A percentile compares a stretch with the other conserved stretches of the same genome.
These are phyloP conservation scores for Drosophila tanythrix DNA, from an alignment of 2,888 invertebrate genomes.

Conservation along the genomic window DNA sequence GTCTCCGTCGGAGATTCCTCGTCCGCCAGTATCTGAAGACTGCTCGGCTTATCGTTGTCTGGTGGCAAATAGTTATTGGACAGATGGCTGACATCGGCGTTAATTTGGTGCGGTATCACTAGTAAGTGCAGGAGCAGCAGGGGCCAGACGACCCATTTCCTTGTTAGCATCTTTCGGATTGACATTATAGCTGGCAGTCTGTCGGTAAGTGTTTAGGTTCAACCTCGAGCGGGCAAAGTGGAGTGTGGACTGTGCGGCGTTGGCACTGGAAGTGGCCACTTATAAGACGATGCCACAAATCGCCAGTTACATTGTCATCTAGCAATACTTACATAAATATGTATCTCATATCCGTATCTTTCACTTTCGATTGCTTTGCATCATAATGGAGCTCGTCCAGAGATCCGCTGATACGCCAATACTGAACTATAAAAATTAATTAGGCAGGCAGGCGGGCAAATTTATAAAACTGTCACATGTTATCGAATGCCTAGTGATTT, in stretches of 20 bases:
- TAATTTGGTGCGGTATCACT: not conserved
- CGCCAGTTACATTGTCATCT: slow-evolving; percentile 24
- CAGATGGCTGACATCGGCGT: slow-evolving; percentile 45
- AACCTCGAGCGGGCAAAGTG: slow-evolving; percentile 37
- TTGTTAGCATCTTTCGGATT: slow-evolving; percentile 33
- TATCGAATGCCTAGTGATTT: slow-evolving; percentile 38
- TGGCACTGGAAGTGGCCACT: slow-evolving; percentile 51
- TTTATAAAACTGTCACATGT: slow-evolving; percentile 42
- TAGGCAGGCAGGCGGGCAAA: slow-evolving; percentile 51
- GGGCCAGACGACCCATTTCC: slow-evolving; percentile 25
- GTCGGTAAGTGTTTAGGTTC: slow-evolving; percentile 8
- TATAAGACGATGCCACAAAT: slow-evolving; percentile 54
- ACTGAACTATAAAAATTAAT: slow-evolving; percentile 67
- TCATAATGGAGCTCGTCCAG: slow-evolving; percentile 48
- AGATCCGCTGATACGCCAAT: slow-evolving; percentile 40
- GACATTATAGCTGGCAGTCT: not conserved
- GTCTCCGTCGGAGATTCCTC: slow-evolving; percentile 20
- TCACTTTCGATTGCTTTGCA: slow-evolving; percentile 73
- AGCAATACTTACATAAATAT: slow-evolving; percentile 49
- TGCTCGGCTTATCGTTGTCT: not conserved
- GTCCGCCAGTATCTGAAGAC: slow-evolving; percentile 10
- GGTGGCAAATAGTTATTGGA: slow-evolving; percentile 44
- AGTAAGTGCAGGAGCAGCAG: slow-evolving; percentile 20
- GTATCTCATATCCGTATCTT: slow-evolving; percentile 45
- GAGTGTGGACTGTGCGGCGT: slow-evolving; percentile 59